Base-by-base conservation (phyloP, 2,888 invertebrate species). In the Andrena bucephala region DNA sequence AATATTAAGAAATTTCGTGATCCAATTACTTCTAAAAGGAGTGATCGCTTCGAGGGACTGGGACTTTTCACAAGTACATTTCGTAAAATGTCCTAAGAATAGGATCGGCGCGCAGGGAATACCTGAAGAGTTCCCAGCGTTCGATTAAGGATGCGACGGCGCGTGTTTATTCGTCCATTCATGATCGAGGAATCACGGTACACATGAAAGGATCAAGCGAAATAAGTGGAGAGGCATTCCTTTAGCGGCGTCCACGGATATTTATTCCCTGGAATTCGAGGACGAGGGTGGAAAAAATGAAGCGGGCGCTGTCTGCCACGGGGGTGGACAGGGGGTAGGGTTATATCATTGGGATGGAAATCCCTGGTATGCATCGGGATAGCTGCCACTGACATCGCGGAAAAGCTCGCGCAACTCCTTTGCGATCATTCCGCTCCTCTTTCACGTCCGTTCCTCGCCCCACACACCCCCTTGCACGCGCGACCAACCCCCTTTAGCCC, bases 281-380 rank as follows among this genome's bases (percentile, higher is more conserved):
- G 77, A 2, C 4, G 33, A 5, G 16, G 59, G 24, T 33, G 50
- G 31, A n/a, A 42, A 31, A 77, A 77, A 27, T 10, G 50, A 60
- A 57, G 29, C 24, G n/a, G 54, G n/a, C 36, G 24, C 20, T n/a
- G 27, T 24, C 13, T 57, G 10, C 16, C 57, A 20, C 20, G 8
- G 24, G 54, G 57, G 27, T 57, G 57, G 10, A 24, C 13, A 10
- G 50, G 33, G 65, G 72, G 8, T 8, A 27, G 65, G 63, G 74
- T 79, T 74, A 65, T 36, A 67, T 42, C 80, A 74, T 71, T 74
- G 52, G 57, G 73, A 73, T 62, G 54, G 75, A 84, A 84, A 84
- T 79, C 63, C 66, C 63, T 52, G 68, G 72, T 70, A 75, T 73
- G 75, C 83, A 73, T 79, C 67, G 69, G 31, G 54, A 74, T 33